Evolutionary conservation across 1,140 invertebrate species (phyloP).

Genomic region (Pomacea maculata): DNA sequence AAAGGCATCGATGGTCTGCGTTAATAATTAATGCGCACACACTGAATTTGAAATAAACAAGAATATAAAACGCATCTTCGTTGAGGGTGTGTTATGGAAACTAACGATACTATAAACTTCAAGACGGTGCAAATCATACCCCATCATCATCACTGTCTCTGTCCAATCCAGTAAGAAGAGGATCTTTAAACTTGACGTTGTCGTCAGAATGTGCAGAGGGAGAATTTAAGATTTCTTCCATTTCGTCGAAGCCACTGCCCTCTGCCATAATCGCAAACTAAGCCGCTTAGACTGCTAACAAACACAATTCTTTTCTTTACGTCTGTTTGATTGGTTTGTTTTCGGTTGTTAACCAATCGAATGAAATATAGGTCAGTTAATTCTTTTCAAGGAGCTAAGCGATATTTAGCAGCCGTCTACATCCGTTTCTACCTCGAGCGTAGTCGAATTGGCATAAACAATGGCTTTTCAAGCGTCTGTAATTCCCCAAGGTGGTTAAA

Average conservation of each 20-base stretch:
- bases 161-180: constrained; percentile 53
- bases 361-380: not conserved
- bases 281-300: constrained; percentile 11
- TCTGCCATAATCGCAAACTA: constrained; percentile 39
- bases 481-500: too few relatives aligned
- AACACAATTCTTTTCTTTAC: not conserved
- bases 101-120: not conserved
- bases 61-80: too few relatives aligned
- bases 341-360: not conserved
- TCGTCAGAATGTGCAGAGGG: constrained; percentile 37
- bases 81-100: not conserved
- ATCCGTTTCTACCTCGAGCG: too few relatives aligned
- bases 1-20: too few relatives aligned
- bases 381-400: constrained; percentile 5
- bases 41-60: too few relatives aligned
- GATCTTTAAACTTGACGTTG: constrained; percentile 54
- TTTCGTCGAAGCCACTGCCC: constrained; percentile 29
- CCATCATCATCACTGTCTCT: constrained; percentile 55
- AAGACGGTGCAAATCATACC: constrained; percentile 26
- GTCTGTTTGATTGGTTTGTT: constrained; percentile 10
- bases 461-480: constrained; percentile 10
- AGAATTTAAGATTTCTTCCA: constrained; percentile 35
- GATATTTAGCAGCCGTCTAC: not conserved
- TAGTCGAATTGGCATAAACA: constrained; percentile 1
- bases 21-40: too few relatives aligned